A percentile compares a stretch with the other conserved stretches of the same genome.
Evolutionary conservation across 2,888 invertebrate species (phyloP).

Genomic region (Lithophane socia): DNA sequence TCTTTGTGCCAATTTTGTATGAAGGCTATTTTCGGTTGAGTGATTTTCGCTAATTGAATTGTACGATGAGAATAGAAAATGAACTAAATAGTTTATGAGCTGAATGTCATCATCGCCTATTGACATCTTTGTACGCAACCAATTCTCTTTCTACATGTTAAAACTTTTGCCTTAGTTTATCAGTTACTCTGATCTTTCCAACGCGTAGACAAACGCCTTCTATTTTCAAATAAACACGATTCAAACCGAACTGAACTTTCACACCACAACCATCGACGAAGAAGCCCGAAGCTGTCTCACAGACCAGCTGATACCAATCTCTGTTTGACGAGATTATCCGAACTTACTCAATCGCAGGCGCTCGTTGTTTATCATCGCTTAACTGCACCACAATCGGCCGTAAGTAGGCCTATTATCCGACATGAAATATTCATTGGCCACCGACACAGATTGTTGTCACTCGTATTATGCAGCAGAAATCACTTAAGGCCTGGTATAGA

Average conservation of each 20-base stretch:
- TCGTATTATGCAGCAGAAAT: constrained; percentile 83
- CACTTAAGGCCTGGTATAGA: constrained; percentile 77
- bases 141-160: not conserved
- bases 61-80: not conserved
- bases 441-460: constrained; percentile 86
- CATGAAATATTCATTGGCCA: constrained; percentile 88
- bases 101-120: not conserved
- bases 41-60: constrained; percentile 39
- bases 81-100: not conserved
- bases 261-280: constrained; percentile 20
- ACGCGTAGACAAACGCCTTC: constrained; percentile 1
- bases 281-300: constrained; percentile 37
- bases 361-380: constrained; percentile 66
- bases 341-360: constrained; percentile 50
- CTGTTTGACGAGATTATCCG: constrained; percentile 59
- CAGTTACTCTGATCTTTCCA: not conserved
- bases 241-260: constrained; percentile 18
- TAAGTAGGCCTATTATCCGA: constrained; percentile 81
- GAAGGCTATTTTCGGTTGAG: constrained; percentile 23
- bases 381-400: constrained; percentile 78
- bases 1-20: constrained; percentile 49
- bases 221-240: constrained; percentile 25
- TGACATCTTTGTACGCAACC: not conserved
- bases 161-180: not conserved
- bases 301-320: constrained; percentile 49